phyloP scores from a whole-genome alignment of 2,888 invertebrate genomes.

The Nephrotoma appendiculata region DNA sequence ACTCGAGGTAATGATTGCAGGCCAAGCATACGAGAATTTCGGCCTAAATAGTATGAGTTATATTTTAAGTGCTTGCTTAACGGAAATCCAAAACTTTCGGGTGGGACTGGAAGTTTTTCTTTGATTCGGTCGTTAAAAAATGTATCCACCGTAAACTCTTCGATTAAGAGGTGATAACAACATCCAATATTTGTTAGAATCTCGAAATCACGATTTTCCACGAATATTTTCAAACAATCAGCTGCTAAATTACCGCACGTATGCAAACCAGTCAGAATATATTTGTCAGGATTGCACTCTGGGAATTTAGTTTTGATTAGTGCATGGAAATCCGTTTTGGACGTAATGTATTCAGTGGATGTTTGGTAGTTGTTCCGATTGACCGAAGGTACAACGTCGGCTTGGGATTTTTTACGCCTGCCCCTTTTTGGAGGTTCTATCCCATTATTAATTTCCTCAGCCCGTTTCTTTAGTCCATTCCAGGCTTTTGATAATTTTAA shows the following conservation, averaged over 20 bases:
- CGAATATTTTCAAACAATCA: conserved; percentile 54
- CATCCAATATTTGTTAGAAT: conserved; percentile 73
- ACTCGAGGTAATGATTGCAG: conserved; percentile 70
- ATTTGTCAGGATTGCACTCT: conserved; percentile 21
- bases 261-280: conserved; percentile 64
- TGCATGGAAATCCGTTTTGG: conserved; percentile 37
- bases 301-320: conserved; percentile 38
- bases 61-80: conserved; percentile 44
- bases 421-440: conserved; percentile 21
- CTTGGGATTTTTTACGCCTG: conserved; percentile 12
- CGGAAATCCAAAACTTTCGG: conserved; percentile 43
- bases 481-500: conserved; percentile 34
- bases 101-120: not conserved
- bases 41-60: conserved; percentile 38
- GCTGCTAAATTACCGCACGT: conserved; percentile 78
- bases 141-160: conserved; percentile 32
- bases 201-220: conserved; percentile 35
- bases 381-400: conserved; percentile 1
- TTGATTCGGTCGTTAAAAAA: conserved; percentile 23
- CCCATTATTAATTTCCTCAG: conserved; percentile 32
- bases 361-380: conserved; percentile 40
- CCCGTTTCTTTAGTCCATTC: conserved; percentile 41
- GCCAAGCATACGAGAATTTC: conserved; percentile 74
- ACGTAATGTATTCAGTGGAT: conserved; percentile 43
- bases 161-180: conserved; percentile 71